Percentiles rank a stretch among this genome's conserved stretches.
These are phyloP conservation scores for Polia nebulosa DNA, from an alignment of 2,888 invertebrate genomes.

Conservation along the genomic window DNA sequence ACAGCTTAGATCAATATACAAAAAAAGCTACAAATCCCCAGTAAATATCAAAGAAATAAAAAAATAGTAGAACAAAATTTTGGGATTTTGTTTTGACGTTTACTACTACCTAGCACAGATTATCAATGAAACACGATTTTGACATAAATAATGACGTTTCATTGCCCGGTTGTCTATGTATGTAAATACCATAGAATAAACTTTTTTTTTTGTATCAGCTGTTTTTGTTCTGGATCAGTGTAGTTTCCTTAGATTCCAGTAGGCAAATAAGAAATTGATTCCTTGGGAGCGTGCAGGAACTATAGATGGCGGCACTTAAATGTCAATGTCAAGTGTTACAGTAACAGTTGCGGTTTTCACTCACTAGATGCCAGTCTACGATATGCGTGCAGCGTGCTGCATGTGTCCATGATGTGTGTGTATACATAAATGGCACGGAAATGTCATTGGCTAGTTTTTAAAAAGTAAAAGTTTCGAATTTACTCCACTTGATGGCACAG, in stretches of 20 bases:
- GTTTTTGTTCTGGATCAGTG: not conserved
- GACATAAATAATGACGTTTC: constrained; percentile 45
- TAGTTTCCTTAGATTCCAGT: too few species aligned
- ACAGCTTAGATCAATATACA: constrained; percentile 51
- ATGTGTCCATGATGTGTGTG: too few species aligned
- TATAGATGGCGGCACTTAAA: too few species aligned
- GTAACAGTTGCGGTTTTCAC: too few species aligned
- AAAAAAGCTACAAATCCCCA: constrained; percentile 49
- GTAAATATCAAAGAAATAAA: constrained; percentile 65
- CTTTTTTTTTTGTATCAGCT: not conserved
- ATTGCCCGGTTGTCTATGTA: constrained; percentile 13
- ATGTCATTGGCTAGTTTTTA: too few species aligned
- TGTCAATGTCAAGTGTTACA: too few species aligned
- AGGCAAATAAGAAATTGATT: not conserved
- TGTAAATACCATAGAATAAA: not conserved
- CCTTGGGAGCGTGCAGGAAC: too few species aligned
- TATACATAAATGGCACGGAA: too few species aligned
- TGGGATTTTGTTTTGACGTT: constrained; percentile 87
- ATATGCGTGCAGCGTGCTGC: too few species aligned
- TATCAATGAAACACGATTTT: constrained; percentile 48
- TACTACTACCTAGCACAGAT: constrained; percentile 62
- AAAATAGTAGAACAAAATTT: constrained; percentile 80
- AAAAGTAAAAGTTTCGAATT: too few species aligned
- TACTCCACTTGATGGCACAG: too few species aligned
- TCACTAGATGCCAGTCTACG: too few species aligned